Conservation (phyloP, 2,888 invertebrate species). For the Imbricaverruca yamaguchii region DNA sequence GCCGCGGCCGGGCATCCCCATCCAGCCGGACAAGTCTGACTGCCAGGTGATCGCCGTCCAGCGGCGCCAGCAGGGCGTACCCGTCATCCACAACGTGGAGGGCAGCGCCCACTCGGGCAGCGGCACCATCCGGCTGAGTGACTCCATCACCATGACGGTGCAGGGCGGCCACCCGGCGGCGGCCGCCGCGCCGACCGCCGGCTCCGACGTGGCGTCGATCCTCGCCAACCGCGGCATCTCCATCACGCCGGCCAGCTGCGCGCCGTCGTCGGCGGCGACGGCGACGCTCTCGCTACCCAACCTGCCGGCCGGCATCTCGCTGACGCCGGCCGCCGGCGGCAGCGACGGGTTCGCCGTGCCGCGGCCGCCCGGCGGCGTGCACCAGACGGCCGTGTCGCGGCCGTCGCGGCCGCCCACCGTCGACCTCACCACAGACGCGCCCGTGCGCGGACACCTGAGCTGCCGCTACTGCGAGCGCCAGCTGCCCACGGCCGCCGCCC, state of each 20-base stretch:
- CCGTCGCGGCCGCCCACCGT: constrained; percentile 47
- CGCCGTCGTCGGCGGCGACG: constrained; percentile 28
- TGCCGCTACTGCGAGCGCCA: constrained; percentile 33
- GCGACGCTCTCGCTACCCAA: constrained; percentile 31
- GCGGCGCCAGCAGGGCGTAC: constrained; percentile 57
- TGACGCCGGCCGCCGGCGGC: constrained; percentile 30
- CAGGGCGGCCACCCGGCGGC: constrained; percentile 26
- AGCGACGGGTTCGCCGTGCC: constrained; percentile 34
- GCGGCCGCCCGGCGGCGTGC: constrained; percentile 38
- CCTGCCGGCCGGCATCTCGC: constrained; percentile 33
- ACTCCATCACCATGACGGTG: constrained; percentile 59
- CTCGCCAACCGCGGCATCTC: constrained; percentile 69
- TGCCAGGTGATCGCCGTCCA: constrained; percentile 68
- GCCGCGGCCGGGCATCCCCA: constrained; percentile 57
- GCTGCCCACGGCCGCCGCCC: constrained; percentile 29
- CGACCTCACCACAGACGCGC: constrained; percentile 38
- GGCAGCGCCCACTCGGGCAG: constrained; percentile 42
- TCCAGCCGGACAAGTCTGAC: constrained; percentile 63
- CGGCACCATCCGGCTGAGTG: constrained; percentile 55
- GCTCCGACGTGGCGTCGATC: constrained; percentile 67
- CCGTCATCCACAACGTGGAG: constrained; percentile 66
- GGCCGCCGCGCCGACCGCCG: constrained; percentile 47
- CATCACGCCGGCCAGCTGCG: constrained; percentile 53
- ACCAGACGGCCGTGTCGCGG: constrained; percentile 34
- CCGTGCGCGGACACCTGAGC: constrained; percentile 27